phyloP scores from a whole-genome alignment of 92 coral and sea anemone genomes.

The Epizoanthus scotinus region DNA sequence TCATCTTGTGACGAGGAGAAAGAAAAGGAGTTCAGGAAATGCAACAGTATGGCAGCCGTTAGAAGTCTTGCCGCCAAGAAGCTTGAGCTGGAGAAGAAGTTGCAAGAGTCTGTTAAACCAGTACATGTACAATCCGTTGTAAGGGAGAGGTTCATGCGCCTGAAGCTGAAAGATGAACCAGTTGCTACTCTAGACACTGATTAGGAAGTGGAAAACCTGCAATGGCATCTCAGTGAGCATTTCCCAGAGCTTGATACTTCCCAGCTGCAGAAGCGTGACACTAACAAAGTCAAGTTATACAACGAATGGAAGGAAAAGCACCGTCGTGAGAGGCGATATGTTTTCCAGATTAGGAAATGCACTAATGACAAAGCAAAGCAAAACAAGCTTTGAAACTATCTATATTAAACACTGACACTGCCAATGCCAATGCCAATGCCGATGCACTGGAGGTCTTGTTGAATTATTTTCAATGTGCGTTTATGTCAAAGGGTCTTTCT shows the following conservation, averaged over 20 bases:
- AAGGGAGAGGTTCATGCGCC: background rate
- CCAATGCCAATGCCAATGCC: too few relatives aligned
- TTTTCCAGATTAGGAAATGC: constrained; percentile 7
- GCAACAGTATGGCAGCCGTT: constrained; percentile 9
- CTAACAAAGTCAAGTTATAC: background rate
- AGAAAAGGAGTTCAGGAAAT: too few relatives aligned
- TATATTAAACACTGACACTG: too few relatives aligned
- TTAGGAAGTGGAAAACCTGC: constrained; percentile 2
- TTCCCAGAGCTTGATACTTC: constrained; percentile 2
- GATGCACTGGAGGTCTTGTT: too few relatives aligned
- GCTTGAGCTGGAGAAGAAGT: background rate
- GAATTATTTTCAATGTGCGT: too few relatives aligned
- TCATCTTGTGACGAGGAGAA: background rate
- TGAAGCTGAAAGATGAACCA: background rate
- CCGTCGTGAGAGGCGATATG: constrained; percentile 2
- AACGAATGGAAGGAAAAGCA: background rate
- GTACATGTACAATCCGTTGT: constrained; percentile 14
- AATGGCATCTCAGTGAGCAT: background rate
- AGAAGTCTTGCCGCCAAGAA: constrained; percentile 39
- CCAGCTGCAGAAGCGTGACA: constrained; percentile 37
- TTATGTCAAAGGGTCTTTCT: too few relatives aligned
- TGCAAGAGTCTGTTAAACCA: background rate
- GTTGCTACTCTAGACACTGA: background rate
- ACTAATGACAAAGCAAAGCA: too few relatives aligned
- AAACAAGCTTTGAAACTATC: too few relatives aligned